Percentiles rank a stretch among this genome's conserved stretches.
These are phyloP conservation scores for Carollia perspicillata DNA, from an alignment of 2,113 vertebrate genomes.

Conservation along the genomic window DNA sequence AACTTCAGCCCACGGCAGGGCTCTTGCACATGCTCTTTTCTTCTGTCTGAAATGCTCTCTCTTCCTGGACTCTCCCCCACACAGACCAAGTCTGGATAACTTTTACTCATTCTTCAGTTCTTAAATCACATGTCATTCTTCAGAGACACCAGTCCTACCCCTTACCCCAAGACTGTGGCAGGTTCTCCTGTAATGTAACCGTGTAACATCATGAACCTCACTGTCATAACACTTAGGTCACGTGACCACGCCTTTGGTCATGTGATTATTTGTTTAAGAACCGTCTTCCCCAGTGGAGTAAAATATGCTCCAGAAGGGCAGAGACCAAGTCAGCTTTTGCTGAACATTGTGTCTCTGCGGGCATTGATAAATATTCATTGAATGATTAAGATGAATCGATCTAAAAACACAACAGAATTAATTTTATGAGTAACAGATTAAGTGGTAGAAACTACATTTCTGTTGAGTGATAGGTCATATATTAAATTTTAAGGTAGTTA, in stretches of 20 bases:
- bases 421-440: not conserved
- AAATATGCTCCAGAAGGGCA: not conserved
- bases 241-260: not conserved
- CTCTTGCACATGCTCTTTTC: not conserved
- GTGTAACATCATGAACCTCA: not conserved
- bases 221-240: not conserved
- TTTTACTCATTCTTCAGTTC: not conserved
- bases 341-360: not conserved
- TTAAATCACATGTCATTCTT: not conserved
- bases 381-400: not conserved
- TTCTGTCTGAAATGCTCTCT: not conserved
- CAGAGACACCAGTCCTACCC: not conserved
- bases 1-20: not conserved
- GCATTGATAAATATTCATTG: not conserved
- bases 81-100: not conserved
- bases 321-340: not conserved
- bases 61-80: not conserved
- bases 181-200: not conserved
- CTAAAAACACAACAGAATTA: constrained; percentile 3
- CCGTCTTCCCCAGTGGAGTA: not conserved
- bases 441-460: not conserved
- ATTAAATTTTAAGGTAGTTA: constrained; percentile 15
- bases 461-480: not conserved
- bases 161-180: not conserved
- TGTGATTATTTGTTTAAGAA: not conserved